Evolutionary conservation across 2,888 invertebrate species (phyloP).

Genomic region (Ecdyonurus torrentis): DNA sequence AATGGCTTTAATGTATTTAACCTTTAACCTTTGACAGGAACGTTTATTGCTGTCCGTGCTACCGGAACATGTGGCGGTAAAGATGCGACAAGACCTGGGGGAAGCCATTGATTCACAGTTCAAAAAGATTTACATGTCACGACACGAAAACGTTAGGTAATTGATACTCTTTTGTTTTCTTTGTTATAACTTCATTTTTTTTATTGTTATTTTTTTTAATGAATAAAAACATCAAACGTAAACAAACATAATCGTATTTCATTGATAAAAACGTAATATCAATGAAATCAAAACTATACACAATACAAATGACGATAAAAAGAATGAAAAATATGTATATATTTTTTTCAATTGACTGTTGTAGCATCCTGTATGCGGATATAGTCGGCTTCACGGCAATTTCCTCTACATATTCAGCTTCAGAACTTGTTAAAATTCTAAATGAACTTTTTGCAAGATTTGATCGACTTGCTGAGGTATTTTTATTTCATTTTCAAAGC

Average conservation of each 20-base stretch:
- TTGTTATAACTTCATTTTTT: slow-evolving; percentile 4
- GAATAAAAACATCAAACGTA: background rate
- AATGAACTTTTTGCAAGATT: slow-evolving; percentile 93
- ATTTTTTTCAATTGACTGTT: slow-evolving; percentile 20
- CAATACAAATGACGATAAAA: too few species aligned
- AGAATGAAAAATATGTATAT: too few species aligned
- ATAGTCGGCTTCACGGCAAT: slow-evolving; percentile 96
- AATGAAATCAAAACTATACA: background rate
- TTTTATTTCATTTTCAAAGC: too few species aligned
- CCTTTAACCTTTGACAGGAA: slow-evolving; percentile 42
- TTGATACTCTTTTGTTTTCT: slow-evolving; percentile 15
- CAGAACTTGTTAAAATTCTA: slow-evolving; percentile 86
- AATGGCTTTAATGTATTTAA: too few species aligned
- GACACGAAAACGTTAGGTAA: slow-evolving; percentile 91
- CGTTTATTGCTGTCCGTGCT: slow-evolving; percentile 79
- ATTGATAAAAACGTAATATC: too few species aligned
- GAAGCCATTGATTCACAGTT: slow-evolving; percentile 78
- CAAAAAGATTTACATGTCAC: slow-evolving; percentile 94
- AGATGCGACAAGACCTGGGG: slow-evolving; percentile 89
- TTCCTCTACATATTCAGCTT: slow-evolving; percentile 86
- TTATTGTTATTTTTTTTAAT: slow-evolving; percentile 3
- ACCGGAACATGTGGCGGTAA: slow-evolving; percentile 90
- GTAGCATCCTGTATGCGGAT: slow-evolving; percentile 90
- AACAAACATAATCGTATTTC: too few species aligned
- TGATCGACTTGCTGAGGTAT: slow-evolving; percentile 57